Evolutionary conservation across 2,113 vertebrate genomes (phyloP).

Genomic region (Mystacornis crossleyi): DNA sequence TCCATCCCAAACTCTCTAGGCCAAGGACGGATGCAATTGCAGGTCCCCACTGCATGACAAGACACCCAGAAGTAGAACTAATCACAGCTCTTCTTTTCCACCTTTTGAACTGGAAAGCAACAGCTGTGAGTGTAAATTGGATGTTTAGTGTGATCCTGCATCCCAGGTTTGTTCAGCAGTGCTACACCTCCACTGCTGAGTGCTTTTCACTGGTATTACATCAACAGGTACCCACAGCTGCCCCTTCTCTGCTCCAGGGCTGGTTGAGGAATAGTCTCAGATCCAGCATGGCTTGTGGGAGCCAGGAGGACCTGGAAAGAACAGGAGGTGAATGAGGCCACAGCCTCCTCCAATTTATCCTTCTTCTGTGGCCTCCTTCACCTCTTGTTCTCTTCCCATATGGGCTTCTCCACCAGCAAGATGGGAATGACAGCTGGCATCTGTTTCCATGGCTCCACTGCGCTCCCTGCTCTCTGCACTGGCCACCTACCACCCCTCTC

Average conservation of each 20-base stretch:
- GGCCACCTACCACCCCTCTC: neutral
- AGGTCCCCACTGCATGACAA: accelerated
- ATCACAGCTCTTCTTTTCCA: neutral
- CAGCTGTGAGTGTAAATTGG: accelerated
- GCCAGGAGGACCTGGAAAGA: neutral
- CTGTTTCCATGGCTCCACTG: neutral
- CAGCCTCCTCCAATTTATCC: neutral
- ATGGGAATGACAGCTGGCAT: slow-evolving; percentile 21
- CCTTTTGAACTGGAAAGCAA: neutral
- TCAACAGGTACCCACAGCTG: neutral
- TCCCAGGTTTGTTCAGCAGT: neutral
- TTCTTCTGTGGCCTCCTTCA: slow-evolving; percentile 25
- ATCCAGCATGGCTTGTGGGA: neutral
- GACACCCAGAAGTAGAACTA: neutral
- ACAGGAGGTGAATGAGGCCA: neutral
- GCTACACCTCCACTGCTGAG: neutral
- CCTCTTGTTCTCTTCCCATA: slow-evolving; percentile 30
- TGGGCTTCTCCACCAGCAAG: neutral
- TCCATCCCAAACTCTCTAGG: neutral
- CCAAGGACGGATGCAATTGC: neutral
- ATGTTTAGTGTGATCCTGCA: neutral
- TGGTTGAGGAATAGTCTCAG: neutral
- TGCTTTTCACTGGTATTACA: accelerated
- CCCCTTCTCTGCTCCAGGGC: neutral
- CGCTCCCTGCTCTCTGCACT: neutral